Evolutionary conservation across 2,797 vertebrate genomes (phyloP).

Genomic region (Sternarchorhynchus goeldii): DNA sequence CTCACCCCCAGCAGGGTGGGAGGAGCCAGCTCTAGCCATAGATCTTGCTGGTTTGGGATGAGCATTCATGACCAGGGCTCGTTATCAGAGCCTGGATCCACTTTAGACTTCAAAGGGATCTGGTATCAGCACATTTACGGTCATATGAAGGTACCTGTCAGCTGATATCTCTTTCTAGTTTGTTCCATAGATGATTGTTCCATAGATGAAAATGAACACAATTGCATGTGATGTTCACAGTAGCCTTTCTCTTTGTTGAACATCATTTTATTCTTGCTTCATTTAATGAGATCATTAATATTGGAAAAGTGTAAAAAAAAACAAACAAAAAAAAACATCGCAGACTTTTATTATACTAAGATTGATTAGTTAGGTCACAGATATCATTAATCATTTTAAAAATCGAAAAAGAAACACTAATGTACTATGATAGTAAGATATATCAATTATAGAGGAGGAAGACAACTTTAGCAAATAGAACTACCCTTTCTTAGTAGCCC

Average conservation of each 20-base stretch:
- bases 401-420: not conserved
- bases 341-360: not conserved
- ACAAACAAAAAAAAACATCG: too few relatives aligned
- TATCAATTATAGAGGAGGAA: not conserved
- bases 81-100: not conserved
- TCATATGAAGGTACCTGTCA: not conserved
- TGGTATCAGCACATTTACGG: not conserved
- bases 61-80: not conserved
- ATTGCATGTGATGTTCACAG: too few relatives aligned
- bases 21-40: not conserved
- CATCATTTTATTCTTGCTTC: too few relatives aligned
- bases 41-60: not conserved
- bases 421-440: not conserved
- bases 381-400: not conserved
- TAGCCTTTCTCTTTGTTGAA: too few relatives aligned
- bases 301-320: too few relatives aligned
- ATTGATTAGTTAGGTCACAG: not conserved
- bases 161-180: not conserved
- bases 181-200: too few relatives aligned
- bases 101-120: not conserved
- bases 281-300: too few relatives aligned
- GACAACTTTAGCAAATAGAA: conserved; percentile 13
- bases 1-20: not conserved
- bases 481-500: not conserved
- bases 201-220: too few relatives aligned